These are phyloP conservation scores for Ctenomys sociabilis DNA, from an alignment of 2,113 vertebrate genomes.

Conservation along the genomic window DNA sequence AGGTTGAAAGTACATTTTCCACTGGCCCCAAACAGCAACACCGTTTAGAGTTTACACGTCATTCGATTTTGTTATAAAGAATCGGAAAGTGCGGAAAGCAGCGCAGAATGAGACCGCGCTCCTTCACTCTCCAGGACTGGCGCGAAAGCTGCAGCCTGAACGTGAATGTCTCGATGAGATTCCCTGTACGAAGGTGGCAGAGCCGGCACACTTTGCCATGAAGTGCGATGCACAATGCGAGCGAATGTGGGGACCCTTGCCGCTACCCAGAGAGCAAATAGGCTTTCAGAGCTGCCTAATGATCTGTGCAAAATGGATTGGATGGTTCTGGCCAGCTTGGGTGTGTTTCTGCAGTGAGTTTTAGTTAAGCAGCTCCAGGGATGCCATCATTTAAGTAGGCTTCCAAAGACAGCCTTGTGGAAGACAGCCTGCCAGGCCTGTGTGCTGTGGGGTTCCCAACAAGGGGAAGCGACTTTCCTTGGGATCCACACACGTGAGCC, in stretches of 20 bases:
- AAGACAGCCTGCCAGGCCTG: background rate
- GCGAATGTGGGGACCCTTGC: background rate
- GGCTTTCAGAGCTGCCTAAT: constrained; percentile 64
- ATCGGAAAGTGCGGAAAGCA: background rate
- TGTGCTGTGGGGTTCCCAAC: background rate
- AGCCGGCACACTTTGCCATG: constrained; percentile 54
- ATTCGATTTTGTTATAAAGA: background rate
- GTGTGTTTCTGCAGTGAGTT: background rate
- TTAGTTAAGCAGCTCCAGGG: constrained; percentile 19
- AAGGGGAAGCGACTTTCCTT: background rate
- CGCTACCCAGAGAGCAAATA: constrained; percentile 61
- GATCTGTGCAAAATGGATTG: constrained; percentile 50
- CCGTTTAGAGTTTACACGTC: background rate
- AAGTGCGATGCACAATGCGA: constrained; percentile 23
- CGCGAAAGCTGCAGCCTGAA: background rate
- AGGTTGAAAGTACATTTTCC: background rate
- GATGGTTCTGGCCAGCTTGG: constrained; percentile 30
- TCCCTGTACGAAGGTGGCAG: background rate
- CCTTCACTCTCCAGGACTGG: background rate
- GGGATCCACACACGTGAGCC: rapidly evolving
- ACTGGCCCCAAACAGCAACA: background rate
- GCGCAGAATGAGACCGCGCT: background rate
- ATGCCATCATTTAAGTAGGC: background rate
- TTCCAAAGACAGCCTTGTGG: background rate
- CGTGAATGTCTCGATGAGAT: background rate